Evolutionary conservation across 2,888 invertebrate species (phyloP).

Genomic region (Bombylius major): DNA sequence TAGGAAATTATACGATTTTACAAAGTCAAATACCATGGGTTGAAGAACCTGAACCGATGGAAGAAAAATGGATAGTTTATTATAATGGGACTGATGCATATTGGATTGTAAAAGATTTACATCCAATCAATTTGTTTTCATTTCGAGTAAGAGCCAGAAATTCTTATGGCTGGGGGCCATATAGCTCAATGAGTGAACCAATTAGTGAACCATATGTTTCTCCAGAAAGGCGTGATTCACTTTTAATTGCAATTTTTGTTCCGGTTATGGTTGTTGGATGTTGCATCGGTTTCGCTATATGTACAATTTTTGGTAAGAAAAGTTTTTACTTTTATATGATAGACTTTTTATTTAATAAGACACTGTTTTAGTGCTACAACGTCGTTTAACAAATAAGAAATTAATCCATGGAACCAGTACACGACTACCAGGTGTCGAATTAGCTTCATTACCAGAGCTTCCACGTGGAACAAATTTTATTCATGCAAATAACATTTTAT

Average conservation of each 20-base stretch:
- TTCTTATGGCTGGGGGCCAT: slow-evolving; percentile 67
- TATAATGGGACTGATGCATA: slow-evolving; percentile 72
- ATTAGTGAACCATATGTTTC: slow-evolving; percentile 31
- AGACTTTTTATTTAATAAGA: not conserved
- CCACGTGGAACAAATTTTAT: slow-evolving; percentile 57
- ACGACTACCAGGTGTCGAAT: slow-evolving; percentile 63
- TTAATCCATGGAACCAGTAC: slow-evolving; percentile 41
- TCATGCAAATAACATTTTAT: slow-evolving; percentile 74
- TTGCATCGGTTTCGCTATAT: slow-evolving; percentile 26
- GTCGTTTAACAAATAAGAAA: slow-evolving; percentile 57
- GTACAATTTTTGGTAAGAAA: slow-evolving; percentile 26
- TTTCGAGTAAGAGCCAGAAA: slow-evolving; percentile 72
- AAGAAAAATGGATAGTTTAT: slow-evolving; percentile 47
- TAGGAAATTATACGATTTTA: slow-evolving; percentile 27
- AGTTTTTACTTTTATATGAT: not conserved
- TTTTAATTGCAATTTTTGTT: slow-evolving; percentile 51
- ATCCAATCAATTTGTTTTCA: slow-evolving; percentile 47
- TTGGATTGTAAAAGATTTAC: slow-evolving; percentile 60
- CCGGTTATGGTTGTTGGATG: slow-evolving; percentile 39
- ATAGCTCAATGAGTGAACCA: slow-evolving; percentile 53
- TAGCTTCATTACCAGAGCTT: slow-evolving; percentile 74
- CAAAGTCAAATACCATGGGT: slow-evolving; percentile 37
- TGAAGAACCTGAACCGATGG: slow-evolving; percentile 43
- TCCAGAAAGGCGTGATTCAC: slow-evolving; percentile 30
- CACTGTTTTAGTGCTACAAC: slow-evolving; percentile 44